Conservation (phyloP, 35 echinoderm and acorn worm genomes). For the Chiridota heheva region DNA sequence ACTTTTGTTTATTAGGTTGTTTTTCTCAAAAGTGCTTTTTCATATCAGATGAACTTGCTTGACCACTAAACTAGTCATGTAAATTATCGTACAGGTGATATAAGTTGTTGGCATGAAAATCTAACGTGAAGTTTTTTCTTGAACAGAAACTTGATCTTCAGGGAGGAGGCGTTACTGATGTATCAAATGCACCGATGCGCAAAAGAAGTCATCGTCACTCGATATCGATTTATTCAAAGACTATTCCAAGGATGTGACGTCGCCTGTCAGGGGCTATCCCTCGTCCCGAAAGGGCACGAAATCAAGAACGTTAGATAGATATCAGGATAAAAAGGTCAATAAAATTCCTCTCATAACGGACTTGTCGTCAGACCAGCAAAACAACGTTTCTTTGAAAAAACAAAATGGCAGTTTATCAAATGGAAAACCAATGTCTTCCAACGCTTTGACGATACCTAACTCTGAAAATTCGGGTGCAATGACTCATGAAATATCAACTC, state of each 20-base stretch:
- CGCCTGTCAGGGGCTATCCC: conserved; percentile 34
- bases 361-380: not conserved
- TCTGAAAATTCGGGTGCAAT: conserved; percentile 14
- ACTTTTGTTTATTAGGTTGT: no score
- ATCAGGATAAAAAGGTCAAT: not conserved
- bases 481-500: conserved; percentile 35
- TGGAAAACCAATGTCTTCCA: not conserved
- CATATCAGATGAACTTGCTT: no score
- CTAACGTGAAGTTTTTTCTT: no score
- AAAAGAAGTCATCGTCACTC: no score
- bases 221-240: conserved; percentile 97
- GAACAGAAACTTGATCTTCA: no score
- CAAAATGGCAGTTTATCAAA: not conserved
- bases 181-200: no score
- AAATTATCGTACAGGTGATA: no score
- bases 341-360: no score
- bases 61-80: no score
- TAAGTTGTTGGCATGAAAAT: no score
- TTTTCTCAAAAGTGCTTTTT: no score
- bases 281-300: not conserved
- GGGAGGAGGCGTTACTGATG: no score
- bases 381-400: conserved; percentile 7
- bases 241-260: conserved; percentile 90
- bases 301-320: conserved; percentile 26
- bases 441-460: conserved; percentile 14